Evolutionary conservation across 2,113 vertebrate species (phyloP), one percentile per base, ranked within the genome.

Genomic region (Campylomormyrus numenius): DNA sequence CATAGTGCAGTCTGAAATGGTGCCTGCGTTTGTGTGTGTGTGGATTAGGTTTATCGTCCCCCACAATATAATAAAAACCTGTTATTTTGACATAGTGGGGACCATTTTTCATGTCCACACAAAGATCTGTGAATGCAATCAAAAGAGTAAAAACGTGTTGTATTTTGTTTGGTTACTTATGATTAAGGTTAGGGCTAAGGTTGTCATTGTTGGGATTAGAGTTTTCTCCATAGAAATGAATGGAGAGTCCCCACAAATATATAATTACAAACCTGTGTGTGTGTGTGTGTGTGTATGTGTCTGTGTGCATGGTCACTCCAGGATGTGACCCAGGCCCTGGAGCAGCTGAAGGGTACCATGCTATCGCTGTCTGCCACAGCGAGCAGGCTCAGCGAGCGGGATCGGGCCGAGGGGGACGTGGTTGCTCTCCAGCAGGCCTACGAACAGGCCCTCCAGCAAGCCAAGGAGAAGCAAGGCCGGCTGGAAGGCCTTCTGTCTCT

Each of bases 321-420:
- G 98, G 98, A 99, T 58, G 91, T 97, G 84, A 96, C 92, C 86
- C 98, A 99, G 92, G 90, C 94, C 87, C 92, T 99, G 92, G 97
- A 98, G 91, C 95, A 95, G 39, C 93, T 97, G 92, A 96, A 93
- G 92, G 96, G 92, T 85, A 53, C 90, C 0, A 88, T 99, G 90
- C 89, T 96, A 2, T 92, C 96, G 13, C 94, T 98, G 91, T 96
- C 95, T 31, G 93, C 97, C 6, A 89, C 93, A 24, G 94, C 95
- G 24, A 95, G 95, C 39, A 97, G 97, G 88, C 93, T 98, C 7
- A 91, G 93, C 1, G 94, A 94, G 88, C 95, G 94, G 92, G 96
- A 95, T n/a, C 91, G 93, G 91, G 96, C 96, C 1, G 90, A 94
- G 88, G 94, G 92, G 56, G 95, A 95, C 0, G 95, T 97, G 42